Evolutionary conservation across 2,797 vertebrate species (phyloP), one percentile per base, ranked within the genome.

Genomic region (Cuculus canorus): DNA sequence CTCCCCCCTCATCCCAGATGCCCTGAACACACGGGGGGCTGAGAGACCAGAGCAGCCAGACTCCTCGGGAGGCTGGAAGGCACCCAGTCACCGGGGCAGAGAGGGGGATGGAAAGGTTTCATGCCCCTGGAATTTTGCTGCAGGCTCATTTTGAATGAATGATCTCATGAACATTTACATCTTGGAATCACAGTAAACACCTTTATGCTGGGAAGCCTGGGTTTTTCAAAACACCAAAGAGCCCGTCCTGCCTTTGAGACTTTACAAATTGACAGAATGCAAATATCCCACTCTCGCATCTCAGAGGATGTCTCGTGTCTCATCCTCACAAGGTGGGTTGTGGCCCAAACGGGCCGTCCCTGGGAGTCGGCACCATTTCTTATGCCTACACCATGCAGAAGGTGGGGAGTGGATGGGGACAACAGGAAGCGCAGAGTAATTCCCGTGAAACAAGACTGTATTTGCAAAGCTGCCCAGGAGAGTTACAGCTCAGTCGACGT

Each of bases 401-500:
- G 64, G 13, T 30, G 76, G 75, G 30, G 61, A 94, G n/a, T 1
- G 17, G 52, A 71, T 32, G 73, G 59, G 81, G 63, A 90, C 1
- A 4, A 24, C 63, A 48, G 21, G 60, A 30, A 85, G 39, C 39
- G 19, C 19, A 33, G 59, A 53, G 50, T 25, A 73, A 93, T 76
- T 92, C 94, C 90, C 56, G 3, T 0, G 0, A 53, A 92, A 86
- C 7, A 11, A 50, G 80, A 10, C 59, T 43, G 73, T 90, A 4
- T 95, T 95, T 96, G 92, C 63, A 30, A 50, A 94, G 70, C 82
- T 60, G 88, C 95, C 96, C 56, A 1, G 23, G 96, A 92, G 90
- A 96, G 39, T 72, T 82, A 41, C 1, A 0, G 86, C 91, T 96
- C 94, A 73, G 72, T 68, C 93, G 90, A 79, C 85, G 92, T 0